phyloP scores from a whole-genome alignment of 2,113 vertebrate species.

The Dascyllus trimaculatus region DNA sequence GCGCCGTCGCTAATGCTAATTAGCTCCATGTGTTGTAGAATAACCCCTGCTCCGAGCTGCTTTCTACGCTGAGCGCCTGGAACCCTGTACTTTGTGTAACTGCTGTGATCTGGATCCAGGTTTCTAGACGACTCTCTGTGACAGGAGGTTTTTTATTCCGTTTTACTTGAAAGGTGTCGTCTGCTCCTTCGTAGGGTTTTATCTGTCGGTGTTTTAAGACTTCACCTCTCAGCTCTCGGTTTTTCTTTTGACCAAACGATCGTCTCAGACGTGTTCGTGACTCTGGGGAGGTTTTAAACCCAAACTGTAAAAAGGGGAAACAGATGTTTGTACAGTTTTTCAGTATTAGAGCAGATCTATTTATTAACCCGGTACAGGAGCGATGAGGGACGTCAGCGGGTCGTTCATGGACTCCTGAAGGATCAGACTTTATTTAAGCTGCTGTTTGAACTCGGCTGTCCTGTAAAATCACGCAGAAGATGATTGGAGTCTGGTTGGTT shows the following conservation, averaged over 20 bases:
- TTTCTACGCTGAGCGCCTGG: conserved; percentile 29
- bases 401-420: neutral
- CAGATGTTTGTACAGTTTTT: conserved; percentile 62
- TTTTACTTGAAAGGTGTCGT: conserved; percentile 70
- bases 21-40: conserved; percentile 17
- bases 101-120: too few relatives aligned
- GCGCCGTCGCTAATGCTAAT: conserved; percentile 17
- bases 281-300: too few relatives aligned
- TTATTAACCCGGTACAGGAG: conserved; percentile 56
- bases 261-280: neutral
- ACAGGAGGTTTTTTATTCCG: conserved; percentile 44
- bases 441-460: neutral
- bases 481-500: conserved; percentile 11
- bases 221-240: neutral
- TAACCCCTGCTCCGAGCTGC: neutral
- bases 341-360: conserved; percentile 64
- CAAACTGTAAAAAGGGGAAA: conserved; percentile 24
- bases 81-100: conserved; percentile 43
- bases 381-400: neutral
- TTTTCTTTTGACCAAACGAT: conserved; percentile 43
- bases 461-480: neutral
- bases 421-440: neutral
- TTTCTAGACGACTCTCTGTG: too few relatives aligned
- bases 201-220: conserved; percentile 20
- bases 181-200: conserved; percentile 42